Conservation (phyloP, 2,797 vertebrate species). For the Sciurus vulgaris region DNA sequence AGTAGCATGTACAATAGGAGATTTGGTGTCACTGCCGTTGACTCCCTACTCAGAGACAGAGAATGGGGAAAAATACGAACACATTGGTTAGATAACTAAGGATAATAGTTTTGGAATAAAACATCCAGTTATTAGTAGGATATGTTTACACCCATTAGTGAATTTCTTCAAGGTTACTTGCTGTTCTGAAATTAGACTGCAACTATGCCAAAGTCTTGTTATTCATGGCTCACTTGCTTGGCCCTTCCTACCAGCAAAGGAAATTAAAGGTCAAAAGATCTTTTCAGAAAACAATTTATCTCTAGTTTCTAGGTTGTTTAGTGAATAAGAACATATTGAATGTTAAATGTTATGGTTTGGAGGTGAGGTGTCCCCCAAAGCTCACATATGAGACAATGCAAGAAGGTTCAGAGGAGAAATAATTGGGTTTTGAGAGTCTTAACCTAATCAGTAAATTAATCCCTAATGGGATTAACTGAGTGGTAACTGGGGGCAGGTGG, state of each 20-base stretch:
- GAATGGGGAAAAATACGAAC: conserved; percentile 73
- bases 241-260: conserved; percentile 57
- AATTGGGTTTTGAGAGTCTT: too few relatives aligned
- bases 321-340: conserved; percentile 61
- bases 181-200: conserved; percentile 83
- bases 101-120: conserved; percentile 77
- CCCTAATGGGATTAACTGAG: too few relatives aligned
- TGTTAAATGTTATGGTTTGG: neutral
- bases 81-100: conserved; percentile 66
- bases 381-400: too few relatives aligned
- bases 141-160: conserved; percentile 70
- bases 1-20: conserved; percentile 4
- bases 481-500: too few relatives aligned
- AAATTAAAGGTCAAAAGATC: conserved; percentile 76
- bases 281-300: conserved; percentile 71
- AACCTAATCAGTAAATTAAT: too few relatives aligned
- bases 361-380: too few relatives aligned
- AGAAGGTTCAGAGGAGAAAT: too few relatives aligned
- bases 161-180: conserved; percentile 84
- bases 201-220: conserved; percentile 69
- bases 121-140: conserved; percentile 80
- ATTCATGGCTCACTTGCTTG: conserved; percentile 58
- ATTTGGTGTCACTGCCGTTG: conserved; percentile 70
- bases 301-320: conserved; percentile 49
- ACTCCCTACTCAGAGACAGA: conserved; percentile 66